Evolutionary conservation across 1,140 invertebrate species (phyloP).

Genomic region (Saccostrea glomerata): DNA sequence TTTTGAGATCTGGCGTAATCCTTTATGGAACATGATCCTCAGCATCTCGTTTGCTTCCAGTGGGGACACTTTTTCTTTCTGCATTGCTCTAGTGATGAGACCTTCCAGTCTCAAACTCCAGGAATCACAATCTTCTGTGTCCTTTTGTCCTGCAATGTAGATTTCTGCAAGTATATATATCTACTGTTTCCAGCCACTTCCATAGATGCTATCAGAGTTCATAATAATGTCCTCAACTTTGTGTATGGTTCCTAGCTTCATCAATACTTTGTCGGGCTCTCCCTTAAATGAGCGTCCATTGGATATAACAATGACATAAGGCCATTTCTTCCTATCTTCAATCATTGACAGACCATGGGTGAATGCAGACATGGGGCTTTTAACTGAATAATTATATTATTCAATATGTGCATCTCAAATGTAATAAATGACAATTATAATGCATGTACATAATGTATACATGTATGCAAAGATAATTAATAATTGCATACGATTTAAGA

Average conservation of each 20-base stretch:
- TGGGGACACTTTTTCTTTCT: background rate
- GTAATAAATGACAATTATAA: too few relatives aligned
- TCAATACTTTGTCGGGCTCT: background rate
- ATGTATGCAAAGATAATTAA: too few relatives aligned
- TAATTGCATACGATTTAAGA: too few relatives aligned
- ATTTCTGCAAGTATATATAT: conserved; percentile 23
- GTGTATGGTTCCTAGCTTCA: conserved; percentile 43
- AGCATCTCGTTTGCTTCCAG: conserved; percentile 38
- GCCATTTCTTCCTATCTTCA: too few relatives aligned
- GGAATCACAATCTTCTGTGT: conserved; percentile 38
- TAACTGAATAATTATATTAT: too few relatives aligned
- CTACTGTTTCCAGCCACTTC: conserved; percentile 8
- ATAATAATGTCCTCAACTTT: conserved; percentile 18
- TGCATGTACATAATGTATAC: too few relatives aligned
- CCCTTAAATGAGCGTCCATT: conserved; percentile 38
- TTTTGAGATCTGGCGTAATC: conserved; percentile 49
- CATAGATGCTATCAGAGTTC: conserved; percentile 55
- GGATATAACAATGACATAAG: too few relatives aligned
- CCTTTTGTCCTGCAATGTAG: conserved; percentile 27
- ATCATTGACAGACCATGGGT: too few relatives aligned
- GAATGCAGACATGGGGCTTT: too few relatives aligned
- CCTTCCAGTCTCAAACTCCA: conserved; percentile 52
- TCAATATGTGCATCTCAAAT: too few relatives aligned
- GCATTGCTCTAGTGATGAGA: conserved; percentile 45
- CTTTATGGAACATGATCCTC: conserved; percentile 41